These are phyloP conservation scores for Rhingia rostrata DNA, from an alignment of 2,888 invertebrate species.

Conservation along the genomic window DNA sequence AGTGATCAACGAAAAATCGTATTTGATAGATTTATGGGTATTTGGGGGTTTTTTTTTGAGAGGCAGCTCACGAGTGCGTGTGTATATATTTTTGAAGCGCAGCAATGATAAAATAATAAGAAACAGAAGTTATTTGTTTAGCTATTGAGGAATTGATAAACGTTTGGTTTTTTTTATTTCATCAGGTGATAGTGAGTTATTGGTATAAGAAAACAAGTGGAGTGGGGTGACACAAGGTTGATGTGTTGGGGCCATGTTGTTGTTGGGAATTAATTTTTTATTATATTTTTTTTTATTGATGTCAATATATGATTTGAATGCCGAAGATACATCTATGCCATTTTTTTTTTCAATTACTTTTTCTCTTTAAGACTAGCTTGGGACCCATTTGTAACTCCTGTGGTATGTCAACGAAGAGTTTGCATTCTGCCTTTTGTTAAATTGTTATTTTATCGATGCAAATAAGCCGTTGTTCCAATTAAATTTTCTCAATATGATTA, in stretches of 20 bases:
- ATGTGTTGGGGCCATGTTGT: neutral
- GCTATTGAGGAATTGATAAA: conserved; percentile 50
- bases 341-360: neutral
- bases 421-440: no score
- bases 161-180: conserved; percentile 14
- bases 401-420: neutral
- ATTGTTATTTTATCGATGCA: no score
- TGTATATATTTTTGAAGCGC: neutral
- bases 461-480: no score
- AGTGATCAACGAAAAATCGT: conserved; percentile 59
- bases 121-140: conserved; percentile 57
- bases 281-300: neutral
- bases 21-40: conserved; percentile 62
- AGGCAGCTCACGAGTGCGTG: neutral
- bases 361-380: neutral
- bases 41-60: conserved; percentile 10
- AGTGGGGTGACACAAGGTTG: conserved; percentile 37
- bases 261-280: neutral
- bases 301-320: neutral
- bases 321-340: neutral
- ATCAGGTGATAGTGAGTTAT: conserved; percentile 19
- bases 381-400: neutral
- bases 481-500: no score
- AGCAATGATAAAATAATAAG: conserved; percentile 32
- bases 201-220: neutral